phyloP scores from a whole-genome alignment of 2,888 invertebrate species.

The Eupithecia pulchellata region DNA sequence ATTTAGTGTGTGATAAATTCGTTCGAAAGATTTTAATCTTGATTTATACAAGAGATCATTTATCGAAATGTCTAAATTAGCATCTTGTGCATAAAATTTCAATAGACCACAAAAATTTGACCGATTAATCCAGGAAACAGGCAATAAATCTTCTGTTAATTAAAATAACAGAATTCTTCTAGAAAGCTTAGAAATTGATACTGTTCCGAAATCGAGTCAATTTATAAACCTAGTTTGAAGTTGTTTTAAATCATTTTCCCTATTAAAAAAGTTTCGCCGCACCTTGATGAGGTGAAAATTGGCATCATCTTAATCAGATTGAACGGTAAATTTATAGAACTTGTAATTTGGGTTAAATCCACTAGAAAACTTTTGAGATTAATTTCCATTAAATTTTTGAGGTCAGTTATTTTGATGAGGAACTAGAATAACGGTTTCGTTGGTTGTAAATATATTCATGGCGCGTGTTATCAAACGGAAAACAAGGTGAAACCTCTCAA shows the following conservation, averaged over 20 bases:
- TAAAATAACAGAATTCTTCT: conserved; percentile 35
- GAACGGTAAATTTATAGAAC: conserved; percentile 22
- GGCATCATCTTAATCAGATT: conserved; percentile 24
- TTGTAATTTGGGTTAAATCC: conserved; percentile 21
- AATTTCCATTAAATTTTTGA: conserved; percentile 11
- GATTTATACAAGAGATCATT: conserved; percentile 24
- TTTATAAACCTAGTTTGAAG: conserved; percentile 24
- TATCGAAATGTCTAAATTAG: conserved; percentile 22
- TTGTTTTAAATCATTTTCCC: conserved; percentile 17
- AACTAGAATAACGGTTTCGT: conserved; percentile 2
- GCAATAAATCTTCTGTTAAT: conserved; percentile 37
- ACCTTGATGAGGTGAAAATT: conserved; percentile 25
- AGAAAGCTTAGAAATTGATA: conserved; percentile 36
- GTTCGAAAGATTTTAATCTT: conserved; percentile 16
- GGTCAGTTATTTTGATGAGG: conserved; percentile 12
- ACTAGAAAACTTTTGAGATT: conserved; percentile 22
- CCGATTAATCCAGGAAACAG: conserved; percentile 33
- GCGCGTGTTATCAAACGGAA: conserved; percentile 32
- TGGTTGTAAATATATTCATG: conserved; percentile 22
- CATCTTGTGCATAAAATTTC: conserved; percentile 27
- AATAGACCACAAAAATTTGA: conserved; percentile 23
- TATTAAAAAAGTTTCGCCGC: conserved; percentile 11
- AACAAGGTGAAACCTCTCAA: conserved; percentile 34
- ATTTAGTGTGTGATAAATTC: conserved; percentile 2
- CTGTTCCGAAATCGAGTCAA: conserved; percentile 35